These are phyloP conservation scores for Chiridota heheva DNA, from an alignment of 35 echinoderm and acorn worm species.

Conservation along the genomic window DNA sequence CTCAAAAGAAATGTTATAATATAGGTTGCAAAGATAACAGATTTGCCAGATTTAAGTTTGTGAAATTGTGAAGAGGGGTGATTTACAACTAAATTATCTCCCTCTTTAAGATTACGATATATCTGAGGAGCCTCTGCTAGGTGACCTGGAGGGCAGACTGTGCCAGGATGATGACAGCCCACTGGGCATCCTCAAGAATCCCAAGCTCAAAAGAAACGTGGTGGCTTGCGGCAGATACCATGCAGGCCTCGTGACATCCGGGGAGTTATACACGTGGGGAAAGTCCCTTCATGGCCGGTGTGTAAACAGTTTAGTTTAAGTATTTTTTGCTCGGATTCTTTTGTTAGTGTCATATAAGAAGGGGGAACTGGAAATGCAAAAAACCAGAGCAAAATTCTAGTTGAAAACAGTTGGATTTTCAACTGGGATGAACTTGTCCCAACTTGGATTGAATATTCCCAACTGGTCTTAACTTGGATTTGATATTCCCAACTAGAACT, in stretches of 20 bases:
- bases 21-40: too few species aligned
- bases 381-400: too few species aligned
- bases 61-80: background rate
- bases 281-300: slow-evolving; percentile 76
- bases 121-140: background rate
- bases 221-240: slow-evolving; percentile 67
- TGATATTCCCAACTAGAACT: too few species aligned
- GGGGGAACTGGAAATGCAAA: background rate
- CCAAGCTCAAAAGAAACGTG: slow-evolving; percentile 14
- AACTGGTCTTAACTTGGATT: too few species aligned
- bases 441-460: too few species aligned
- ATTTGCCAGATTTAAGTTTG: too few species aligned
- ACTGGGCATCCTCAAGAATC: background rate
- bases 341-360: background rate
- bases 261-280: slow-evolving; percentile 89
- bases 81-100: background rate
- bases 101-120: slow-evolving; percentile 1
- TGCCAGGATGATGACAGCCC: background rate
- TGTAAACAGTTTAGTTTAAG: background rate
- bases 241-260: slow-evolving; percentile 58
- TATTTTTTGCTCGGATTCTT: background rate
- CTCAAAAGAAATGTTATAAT: too few species aligned
- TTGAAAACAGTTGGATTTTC: too few species aligned
- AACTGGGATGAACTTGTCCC: too few species aligned
- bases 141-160: background rate